phyloP scores from a whole-genome alignment of 2,888 invertebrate genomes.

The Anoncus sp. region DNA sequence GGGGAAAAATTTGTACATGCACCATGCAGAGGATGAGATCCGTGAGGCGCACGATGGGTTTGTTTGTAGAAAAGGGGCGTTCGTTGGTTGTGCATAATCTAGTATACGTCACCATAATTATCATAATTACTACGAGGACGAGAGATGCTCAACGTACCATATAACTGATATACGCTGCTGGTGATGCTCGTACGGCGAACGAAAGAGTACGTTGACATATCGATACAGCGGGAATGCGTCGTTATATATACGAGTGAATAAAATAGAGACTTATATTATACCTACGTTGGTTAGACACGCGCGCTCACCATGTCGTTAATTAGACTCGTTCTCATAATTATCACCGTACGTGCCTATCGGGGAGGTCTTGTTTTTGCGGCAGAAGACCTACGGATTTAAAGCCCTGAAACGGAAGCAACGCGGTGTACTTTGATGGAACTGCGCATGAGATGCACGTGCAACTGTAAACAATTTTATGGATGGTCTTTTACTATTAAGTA shows the following conservation, averaged over 20 bases:
- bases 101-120: constrained; percentile 34
- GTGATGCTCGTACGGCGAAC: constrained; percentile 12
- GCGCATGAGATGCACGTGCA: neutral
- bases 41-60: neutral
- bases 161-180: neutral
- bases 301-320: constrained; percentile 41
- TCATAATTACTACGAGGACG: constrained; percentile 42
- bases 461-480: neutral
- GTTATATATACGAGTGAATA: neutral
- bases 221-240: constrained; percentile 11
- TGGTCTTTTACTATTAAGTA: neutral
- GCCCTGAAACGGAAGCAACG: neutral
- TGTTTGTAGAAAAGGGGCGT: neutral
- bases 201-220: constrained; percentile 36
- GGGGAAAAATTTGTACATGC: neutral
- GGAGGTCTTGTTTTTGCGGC: neutral
- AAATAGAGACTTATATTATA: constrained; percentile 22
- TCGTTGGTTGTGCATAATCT: neutral
- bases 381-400: neutral
- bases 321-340: constrained; percentile 51
- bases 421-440: neutral
- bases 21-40: neutral
- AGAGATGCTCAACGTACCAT: constrained; percentile 2
- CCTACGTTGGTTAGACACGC: constrained; percentile 19
- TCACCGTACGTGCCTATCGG: constrained; percentile 15